Base-by-base conservation (phyloP, 2,888 invertebrate genomes). In the Candidula unifasciata region DNA sequence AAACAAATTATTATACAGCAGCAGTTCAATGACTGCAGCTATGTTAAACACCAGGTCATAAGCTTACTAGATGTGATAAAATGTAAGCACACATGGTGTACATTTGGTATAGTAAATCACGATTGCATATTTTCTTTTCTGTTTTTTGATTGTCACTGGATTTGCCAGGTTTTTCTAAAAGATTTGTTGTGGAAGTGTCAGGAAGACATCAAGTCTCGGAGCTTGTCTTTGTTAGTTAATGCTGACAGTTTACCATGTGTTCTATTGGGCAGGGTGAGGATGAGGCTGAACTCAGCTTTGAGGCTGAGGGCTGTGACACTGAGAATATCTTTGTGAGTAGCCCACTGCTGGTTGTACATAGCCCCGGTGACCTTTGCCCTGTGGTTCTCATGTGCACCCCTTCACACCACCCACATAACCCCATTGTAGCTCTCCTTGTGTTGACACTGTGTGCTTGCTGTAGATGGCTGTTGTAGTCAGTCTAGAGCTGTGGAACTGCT, bases 281-380 rank as follows among this genome's bases (percentile, higher is more conserved):
- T 68, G 81, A 81, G 21, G 10, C 81, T 80, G 69, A 81, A 81
- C 80, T 37, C 10, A 76, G 37, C 69, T 80, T 81, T 80, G 81
- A 81, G 74, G 60, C 74, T 16, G 81, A 80, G 27, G 83, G 64
- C 60, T 64, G 33, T 44, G 83, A 79, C 52, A 60, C 79, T 79
- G 83, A 83, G 73, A 83, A 79, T 83, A 79, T 83, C 18, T 83
- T 83, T 83, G 83, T 83, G 83, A 83, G 83, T 83, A 83, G 74
- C 30, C 44, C 44, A 44, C 5, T 80, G 33, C 79, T 24, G 57
- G 33, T 30, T 76, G 57, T 57, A 57, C 57, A 21, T 5, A 13
- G 35, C 10, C 77, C 24, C 33, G 77, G 60, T 78, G 77, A 37
- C 60, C 35, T 57, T 3, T 57, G 44, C 33, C 44, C 52, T 27